These are phyloP conservation scores for Macroramphosus scolopax DNA, from an alignment of 2,797 vertebrate species.

Conservation along the genomic window DNA sequence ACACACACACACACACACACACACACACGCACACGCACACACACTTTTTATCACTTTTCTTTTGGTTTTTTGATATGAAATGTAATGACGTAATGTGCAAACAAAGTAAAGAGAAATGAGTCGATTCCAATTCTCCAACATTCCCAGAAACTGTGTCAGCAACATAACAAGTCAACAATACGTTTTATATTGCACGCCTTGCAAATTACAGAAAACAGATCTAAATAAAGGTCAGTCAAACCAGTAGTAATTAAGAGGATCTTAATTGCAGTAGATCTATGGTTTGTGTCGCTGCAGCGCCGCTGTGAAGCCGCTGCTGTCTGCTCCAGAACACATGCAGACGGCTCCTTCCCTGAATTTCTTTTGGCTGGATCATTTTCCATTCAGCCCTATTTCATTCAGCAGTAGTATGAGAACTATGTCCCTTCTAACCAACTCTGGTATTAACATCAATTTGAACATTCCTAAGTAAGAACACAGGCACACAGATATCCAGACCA, in stretches of 20 bases:
- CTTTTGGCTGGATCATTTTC: slow-evolving; percentile 70
- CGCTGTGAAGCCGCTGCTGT: slow-evolving; percentile 26
- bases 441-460: slow-evolving; percentile 72
- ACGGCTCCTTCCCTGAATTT: slow-evolving; percentile 42
- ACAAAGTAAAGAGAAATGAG: too few species aligned
- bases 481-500: slow-evolving; percentile 35
- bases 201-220: slow-evolving; percentile 36
- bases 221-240: slow-evolving; percentile 45
- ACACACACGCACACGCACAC: slow-evolving; percentile 6
- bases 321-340: slow-evolving; percentile 36
- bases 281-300: slow-evolving; percentile 49
- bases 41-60: too few species aligned
- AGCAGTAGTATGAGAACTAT: slow-evolving; percentile 63
- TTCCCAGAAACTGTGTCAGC: too few species aligned
- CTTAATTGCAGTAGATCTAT: slow-evolving; percentile 56
- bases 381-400: slow-evolving; percentile 57
- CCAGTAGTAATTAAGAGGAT: slow-evolving; percentile 53
- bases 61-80: too few species aligned
- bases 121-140: too few species aligned
- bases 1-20: slow-evolving; percentile 9
- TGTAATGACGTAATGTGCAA: too few species aligned
- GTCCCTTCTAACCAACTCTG: slow-evolving; percentile 69
- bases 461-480: slow-evolving; percentile 63
- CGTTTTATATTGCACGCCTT: slow-evolving; percentile 19
- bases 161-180: slow-evolving; percentile 8